Evolutionary conservation across 2,797 vertebrate species (phyloP).

Genomic region (Naso thynnoides): DNA sequence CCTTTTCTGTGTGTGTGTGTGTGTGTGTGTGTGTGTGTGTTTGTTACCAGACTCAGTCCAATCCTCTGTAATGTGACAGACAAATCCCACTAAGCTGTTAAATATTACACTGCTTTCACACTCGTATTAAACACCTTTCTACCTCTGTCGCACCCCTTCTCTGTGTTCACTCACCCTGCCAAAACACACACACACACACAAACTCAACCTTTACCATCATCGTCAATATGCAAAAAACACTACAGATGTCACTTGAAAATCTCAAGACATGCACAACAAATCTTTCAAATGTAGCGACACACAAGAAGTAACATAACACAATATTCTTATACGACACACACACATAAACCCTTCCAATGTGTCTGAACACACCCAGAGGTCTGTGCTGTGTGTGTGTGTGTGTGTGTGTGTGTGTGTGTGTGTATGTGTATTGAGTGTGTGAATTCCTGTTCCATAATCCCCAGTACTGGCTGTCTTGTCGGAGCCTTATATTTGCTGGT

Average conservation of each 20-base stretch:
- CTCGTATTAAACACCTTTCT: constrained; percentile 78
- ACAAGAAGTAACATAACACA: constrained; percentile 19
- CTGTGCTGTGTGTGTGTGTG: constrained; percentile 28
- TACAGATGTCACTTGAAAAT: constrained; percentile 59
- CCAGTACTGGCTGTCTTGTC: constrained; percentile 57
- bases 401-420: constrained; percentile 17
- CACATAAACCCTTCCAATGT: constrained; percentile 6
- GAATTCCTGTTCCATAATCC: too few relatives aligned
- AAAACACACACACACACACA: constrained; percentile 17
- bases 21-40: constrained; percentile 36
- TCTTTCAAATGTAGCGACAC: constrained; percentile 56
- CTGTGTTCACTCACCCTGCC: constrained; percentile 20
- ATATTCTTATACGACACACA: constrained; percentile 18
- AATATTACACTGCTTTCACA: constrained; percentile 78
- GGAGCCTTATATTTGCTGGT: constrained; percentile 68
- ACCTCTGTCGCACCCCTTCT: constrained; percentile 24
- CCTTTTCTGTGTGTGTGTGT: constrained; percentile 23
- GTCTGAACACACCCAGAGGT: background rate
- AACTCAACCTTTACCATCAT: constrained; percentile 43
- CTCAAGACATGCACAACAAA: constrained; percentile 55
- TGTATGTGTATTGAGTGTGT: too few relatives aligned
- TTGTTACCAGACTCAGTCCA: constrained; percentile 50
- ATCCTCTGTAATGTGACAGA: constrained; percentile 78
- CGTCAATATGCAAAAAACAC: constrained; percentile 58
- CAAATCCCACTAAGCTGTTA: constrained; percentile 80